Base-by-base conservation (phyloP, 2,888 invertebrate genomes). In the Lathronympha strigana region DNA sequence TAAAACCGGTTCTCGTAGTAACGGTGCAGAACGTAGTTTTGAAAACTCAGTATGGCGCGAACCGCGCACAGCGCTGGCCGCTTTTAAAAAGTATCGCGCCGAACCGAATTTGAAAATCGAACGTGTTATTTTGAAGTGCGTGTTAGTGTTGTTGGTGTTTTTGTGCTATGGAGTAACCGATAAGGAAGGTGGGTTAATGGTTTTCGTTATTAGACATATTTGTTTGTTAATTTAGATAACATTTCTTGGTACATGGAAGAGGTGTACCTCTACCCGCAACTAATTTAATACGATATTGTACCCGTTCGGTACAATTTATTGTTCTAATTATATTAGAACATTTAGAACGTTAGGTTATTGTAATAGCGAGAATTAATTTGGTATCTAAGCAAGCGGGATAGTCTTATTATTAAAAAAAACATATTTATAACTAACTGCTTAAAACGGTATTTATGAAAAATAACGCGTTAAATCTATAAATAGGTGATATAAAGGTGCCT, bases 31-130 rank as follows among this genome's bases (percentile, higher is more conserved):
- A 54, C 66, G 60, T 66, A 64, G 51, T n/a, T 45, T 60, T 60
- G 64, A 69, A 76, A 76, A 71, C 72, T 79, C 80, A 90, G 90
- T 90, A 74, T 74, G 74, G 78, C 86, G 88, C 84, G 73, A 74
- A 77, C 74, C 71, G 85, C 81, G 83, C 73, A 64, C 51, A 23
- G 66, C 61, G 68, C 57, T 23, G 61, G 76, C 82, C 86, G 88
- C 72, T 49, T 74, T 43, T 21, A 9, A 19, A 66, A 64, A 63
- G 74, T 72, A 72, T 81, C 79, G 79, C 84, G 86, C 80, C 76
- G 78, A 83, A 85, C 83, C 76, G 77, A 76, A 53, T 72, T 73
- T 71, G 73, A 77, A 75, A 70, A 66, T 68, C 68, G 66, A 72
- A 55, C 54, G 61, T 66, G 61, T 33, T 54, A 36, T 54, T 23